phyloP scores from a whole-genome alignment of 1,140 invertebrate genomes.

The Frieseomelitta varia region DNA sequence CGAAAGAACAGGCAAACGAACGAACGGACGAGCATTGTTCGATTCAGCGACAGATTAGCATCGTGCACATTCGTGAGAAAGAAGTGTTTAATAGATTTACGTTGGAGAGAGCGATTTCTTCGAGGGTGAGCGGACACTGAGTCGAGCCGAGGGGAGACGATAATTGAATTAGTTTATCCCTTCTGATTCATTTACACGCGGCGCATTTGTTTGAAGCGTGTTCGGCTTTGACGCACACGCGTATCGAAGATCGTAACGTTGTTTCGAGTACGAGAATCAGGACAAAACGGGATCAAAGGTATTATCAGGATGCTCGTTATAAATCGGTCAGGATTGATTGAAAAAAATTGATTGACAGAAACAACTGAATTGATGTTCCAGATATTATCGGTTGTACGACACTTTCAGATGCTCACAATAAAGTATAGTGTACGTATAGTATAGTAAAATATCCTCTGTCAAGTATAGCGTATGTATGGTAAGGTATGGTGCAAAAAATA shows the following conservation, averaged over 20 bases:
- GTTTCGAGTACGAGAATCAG: background rate
- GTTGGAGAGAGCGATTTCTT: slow-evolving; percentile 30
- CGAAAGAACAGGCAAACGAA: no score
- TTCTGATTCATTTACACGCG: slow-evolving; percentile 50
- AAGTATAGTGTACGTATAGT: no score
- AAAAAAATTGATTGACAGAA: background rate
- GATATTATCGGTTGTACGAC: background rate
- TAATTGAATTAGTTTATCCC: slow-evolving; percentile 48
- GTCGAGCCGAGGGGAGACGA: slow-evolving; percentile 19
- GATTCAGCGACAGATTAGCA: slow-evolving; percentile 30
- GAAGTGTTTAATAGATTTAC: slow-evolving; percentile 48
- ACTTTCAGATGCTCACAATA: background rate
- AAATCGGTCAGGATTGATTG: background rate
- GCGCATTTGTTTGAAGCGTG: slow-evolving; percentile 17
- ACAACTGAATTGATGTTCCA: no score
- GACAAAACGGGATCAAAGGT: background rate
- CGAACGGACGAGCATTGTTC: background rate
- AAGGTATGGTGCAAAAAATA: no score
- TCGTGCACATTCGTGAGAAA: slow-evolving; percentile 31
- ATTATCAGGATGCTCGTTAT: background rate
- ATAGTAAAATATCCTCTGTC: no score
- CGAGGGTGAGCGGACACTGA: slow-evolving; percentile 23
- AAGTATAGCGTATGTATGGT: no score
- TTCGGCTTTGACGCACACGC: no score
- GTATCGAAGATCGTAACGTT: background rate